Conservation (phyloP, 1,140 invertebrate species). For the Colletes latitarsis region DNA sequence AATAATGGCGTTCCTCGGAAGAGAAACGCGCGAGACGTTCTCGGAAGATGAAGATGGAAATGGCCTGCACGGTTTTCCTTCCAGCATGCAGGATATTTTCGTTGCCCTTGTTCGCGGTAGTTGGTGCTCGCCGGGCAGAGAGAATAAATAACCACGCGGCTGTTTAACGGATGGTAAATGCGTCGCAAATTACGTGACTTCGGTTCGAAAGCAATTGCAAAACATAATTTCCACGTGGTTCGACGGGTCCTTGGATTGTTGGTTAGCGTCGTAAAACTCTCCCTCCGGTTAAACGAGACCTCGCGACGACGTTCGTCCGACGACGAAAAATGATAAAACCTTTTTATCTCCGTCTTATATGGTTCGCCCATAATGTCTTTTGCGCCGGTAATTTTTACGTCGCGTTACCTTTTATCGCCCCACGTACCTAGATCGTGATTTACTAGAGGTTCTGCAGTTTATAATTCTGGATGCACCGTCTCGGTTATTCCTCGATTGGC, state of each 20-base stretch:
- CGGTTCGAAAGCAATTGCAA: constrained; percentile 26
- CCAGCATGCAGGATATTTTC: constrained; percentile 11
- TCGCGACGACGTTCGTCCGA: not conserved
- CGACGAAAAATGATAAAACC: constrained; percentile 20
- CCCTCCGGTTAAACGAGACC: constrained; percentile 34
- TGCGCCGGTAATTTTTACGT: constrained; percentile 8
- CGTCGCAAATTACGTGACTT: constrained; percentile 16
- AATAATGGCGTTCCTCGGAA: not conserved
- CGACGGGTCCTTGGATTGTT: constrained; percentile 64
- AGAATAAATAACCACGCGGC: constrained; percentile 24
- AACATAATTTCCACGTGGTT: constrained; percentile 70
- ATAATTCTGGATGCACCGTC: too few relatives aligned
- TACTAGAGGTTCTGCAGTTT: too few relatives aligned
- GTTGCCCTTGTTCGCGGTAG: constrained; percentile 1
- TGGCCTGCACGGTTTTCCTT: not conserved
- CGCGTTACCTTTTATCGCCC: not conserved
- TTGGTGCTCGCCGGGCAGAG: constrained; percentile 1
- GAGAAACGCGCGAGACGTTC: not conserved
- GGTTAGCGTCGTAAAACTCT: constrained; percentile 45
- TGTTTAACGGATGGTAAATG: constrained; percentile 48
- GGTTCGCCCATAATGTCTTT: not conserved
- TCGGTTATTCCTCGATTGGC: too few relatives aligned
- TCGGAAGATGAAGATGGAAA: not conserved
- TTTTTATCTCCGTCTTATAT: constrained; percentile 22
- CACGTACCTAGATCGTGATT: too few relatives aligned